phyloP scores from a whole-genome alignment of 2,888 invertebrate species.

The Epistrophe grossulariae region DNA sequence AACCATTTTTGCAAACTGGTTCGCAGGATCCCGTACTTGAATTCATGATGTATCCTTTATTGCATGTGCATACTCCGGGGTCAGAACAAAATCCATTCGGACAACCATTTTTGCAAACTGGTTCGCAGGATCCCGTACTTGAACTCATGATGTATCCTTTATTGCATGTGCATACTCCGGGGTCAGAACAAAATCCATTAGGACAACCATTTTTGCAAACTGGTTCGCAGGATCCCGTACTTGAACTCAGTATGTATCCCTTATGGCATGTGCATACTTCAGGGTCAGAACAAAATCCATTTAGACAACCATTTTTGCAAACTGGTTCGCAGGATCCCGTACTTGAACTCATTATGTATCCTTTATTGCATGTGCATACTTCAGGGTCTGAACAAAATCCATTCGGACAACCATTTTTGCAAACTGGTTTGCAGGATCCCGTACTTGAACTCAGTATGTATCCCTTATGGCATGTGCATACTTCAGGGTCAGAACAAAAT shows the following conservation, averaged over 20 bases:
- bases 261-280: slow-evolving; percentile 88
- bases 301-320: slow-evolving; percentile 86
- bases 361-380: slow-evolving; percentile 78
- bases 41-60: slow-evolving; percentile 77
- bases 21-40: slow-evolving; percentile 49
- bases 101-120: slow-evolving; percentile 64
- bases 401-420: slow-evolving; percentile 78
- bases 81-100: slow-evolving; percentile 80
- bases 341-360: slow-evolving; percentile 47
- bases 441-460: slow-evolving; percentile 78
- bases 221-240: background rate
- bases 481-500: slow-evolving; percentile 85
- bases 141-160: slow-evolving; percentile 29
- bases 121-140: slow-evolving; percentile 26
- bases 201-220: slow-evolving; percentile 24
- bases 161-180: slow-evolving; percentile 85
- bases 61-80: slow-evolving; percentile 83
- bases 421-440: slow-evolving; percentile 77
- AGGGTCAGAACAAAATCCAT: slow-evolving; percentile 88
- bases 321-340: slow-evolving; percentile 72
- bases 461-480: slow-evolving; percentile 85
- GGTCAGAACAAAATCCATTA: slow-evolving; percentile 77
- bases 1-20: slow-evolving; percentile 63
- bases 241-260: slow-evolving; percentile 84
- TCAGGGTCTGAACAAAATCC: slow-evolving; percentile 81